phyloP scores from a whole-genome alignment of 1,140 invertebrate genomes.

The Rhagoletis zephyria region DNA sequence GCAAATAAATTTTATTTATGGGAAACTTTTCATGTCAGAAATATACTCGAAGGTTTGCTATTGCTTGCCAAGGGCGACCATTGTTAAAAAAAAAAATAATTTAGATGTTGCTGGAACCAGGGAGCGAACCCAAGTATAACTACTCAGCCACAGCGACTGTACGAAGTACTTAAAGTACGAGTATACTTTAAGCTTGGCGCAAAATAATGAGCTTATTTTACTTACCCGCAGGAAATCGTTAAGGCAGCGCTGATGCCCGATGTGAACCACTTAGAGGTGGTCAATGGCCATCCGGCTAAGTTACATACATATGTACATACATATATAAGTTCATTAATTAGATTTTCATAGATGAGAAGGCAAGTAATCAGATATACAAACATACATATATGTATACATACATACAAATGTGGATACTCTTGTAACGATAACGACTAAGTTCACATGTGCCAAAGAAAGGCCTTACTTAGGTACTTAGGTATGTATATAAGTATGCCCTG shows the following conservation, averaged over 20 bases:
- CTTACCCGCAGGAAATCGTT: background rate
- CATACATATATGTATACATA: background rate
- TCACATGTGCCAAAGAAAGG: background rate
- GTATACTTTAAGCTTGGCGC: too few species aligned
- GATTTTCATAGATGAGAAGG: slow-evolving; percentile 23
- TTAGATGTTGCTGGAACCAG: too few species aligned
- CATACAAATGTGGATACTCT: too few species aligned
- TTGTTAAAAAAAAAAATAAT: too few species aligned
- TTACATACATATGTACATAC: background rate
- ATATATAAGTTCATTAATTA: background rate
- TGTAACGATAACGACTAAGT: background rate
- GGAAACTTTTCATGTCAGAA: too few species aligned
- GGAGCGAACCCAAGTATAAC: too few species aligned
- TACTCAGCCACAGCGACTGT: too few species aligned
- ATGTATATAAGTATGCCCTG: background rate
- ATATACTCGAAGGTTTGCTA: too few species aligned
- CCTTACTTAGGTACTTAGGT: background rate
- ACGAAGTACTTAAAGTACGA: too few species aligned
- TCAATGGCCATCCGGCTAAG: background rate
- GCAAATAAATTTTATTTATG: too few species aligned
- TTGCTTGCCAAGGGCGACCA: too few species aligned
- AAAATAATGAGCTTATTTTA: too few species aligned
- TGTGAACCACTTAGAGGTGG: background rate
- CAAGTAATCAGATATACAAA: background rate
- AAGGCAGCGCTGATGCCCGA: background rate